A percentile compares a stretch with the other conserved stretches of the same genome.
phyloP scores from a whole-genome alignment of 2,113 vertebrate species.

The Tiliqua scincoides region DNA sequence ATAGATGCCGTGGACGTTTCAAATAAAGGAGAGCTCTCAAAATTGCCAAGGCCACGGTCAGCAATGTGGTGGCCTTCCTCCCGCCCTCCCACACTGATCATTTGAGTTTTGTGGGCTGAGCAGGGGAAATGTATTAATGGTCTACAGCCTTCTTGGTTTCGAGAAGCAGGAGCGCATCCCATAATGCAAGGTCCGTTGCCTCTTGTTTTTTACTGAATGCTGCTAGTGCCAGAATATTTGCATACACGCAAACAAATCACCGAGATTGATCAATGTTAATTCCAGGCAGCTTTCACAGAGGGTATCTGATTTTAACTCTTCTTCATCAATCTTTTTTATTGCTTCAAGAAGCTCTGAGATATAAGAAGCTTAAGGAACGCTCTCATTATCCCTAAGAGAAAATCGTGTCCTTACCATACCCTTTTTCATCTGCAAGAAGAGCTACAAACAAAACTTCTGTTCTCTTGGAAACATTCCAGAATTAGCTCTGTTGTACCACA shows the following conservation, averaged over 20 bases:
- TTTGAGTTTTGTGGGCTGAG: neutral
- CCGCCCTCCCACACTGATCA: neutral
- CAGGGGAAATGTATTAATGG: neutral
- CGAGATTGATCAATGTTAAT: neutral
- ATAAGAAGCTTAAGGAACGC: neutral
- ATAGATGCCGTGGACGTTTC: neutral
- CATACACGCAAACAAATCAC: neutral
- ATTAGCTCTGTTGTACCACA: neutral
- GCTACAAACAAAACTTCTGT: neutral
- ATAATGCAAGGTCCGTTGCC: no score
- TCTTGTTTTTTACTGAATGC: no score
- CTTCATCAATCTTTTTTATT: neutral
- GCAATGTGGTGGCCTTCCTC: neutral
- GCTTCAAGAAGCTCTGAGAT: neutral
- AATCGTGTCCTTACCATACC: neutral
- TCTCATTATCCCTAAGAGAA: neutral
- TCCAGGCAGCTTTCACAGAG: neutral
- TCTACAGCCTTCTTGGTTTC: neutral
- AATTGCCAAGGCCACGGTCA: neutral
- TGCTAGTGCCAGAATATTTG: no score
- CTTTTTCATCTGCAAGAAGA: neutral
- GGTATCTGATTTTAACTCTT: neutral
- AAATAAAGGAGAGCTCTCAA: neutral
- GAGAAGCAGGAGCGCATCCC: no score
- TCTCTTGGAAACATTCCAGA: neutral